Conservation (phyloP, 1,140 invertebrate genomes). For the Diprion similis region DNA sequence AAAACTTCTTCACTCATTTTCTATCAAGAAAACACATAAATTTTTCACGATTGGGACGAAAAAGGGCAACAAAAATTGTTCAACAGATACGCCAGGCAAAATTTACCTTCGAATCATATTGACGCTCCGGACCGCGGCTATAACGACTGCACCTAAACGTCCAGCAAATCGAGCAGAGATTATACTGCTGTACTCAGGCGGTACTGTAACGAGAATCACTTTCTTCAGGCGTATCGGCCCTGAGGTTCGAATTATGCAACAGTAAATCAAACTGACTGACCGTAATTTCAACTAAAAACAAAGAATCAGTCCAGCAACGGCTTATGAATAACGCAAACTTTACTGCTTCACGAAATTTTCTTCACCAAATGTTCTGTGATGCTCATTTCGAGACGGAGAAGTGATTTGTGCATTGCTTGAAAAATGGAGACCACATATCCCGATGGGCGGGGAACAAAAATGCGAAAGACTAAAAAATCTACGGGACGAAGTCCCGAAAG, state of each 20-base stretch:
- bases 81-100: neutral
- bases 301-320: neutral
- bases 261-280: neutral
- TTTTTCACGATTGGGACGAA: neutral
- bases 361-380: neutral
- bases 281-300: neutral
- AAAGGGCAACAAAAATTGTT: neutral
- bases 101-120: neutral
- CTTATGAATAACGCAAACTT: neutral
- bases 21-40: neutral
- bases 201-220: neutral
- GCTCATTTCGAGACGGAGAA: too few species aligned
- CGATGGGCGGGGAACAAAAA: too few species aligned
- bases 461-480: too few species aligned
- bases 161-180: neutral
- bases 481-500: too few species aligned
- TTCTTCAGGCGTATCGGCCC: neutral
- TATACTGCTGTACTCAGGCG: neutral
- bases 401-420: too few species aligned
- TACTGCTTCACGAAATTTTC: neutral
- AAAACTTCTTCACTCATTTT: neutral
- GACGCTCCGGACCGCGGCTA: neutral
- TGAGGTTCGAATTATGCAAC: neutral
- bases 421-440: too few species aligned
- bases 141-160: neutral